These are phyloP conservation scores for Manduca sexta DNA, from an alignment of 1,140 invertebrate species.

Conservation along the genomic window DNA sequence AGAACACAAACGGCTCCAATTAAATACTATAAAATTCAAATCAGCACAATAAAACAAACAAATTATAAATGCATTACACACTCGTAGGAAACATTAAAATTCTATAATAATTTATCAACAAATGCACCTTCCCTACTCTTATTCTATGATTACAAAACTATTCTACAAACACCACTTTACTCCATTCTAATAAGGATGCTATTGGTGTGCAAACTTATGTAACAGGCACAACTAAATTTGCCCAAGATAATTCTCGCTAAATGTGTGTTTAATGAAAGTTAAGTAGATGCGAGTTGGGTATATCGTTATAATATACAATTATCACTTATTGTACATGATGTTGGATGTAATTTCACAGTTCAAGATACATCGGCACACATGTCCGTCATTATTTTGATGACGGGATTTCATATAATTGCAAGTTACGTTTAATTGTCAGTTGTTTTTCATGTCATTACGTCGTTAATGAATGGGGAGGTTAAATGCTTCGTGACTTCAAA, in stretches of 20 bases:
- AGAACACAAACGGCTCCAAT: constrained; percentile 52
- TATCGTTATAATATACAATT: constrained; percentile 48
- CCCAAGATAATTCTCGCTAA: constrained; percentile 61
- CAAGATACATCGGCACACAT: constrained; percentile 28
- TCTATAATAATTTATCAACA: constrained; percentile 68
- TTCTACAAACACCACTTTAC: neutral
- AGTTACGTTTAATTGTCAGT: constrained; percentile 14
- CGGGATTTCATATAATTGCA: constrained; percentile 39
- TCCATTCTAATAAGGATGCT: constrained; percentile 16
- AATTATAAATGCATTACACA: constrained; percentile 68
- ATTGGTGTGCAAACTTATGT: constrained; percentile 3
- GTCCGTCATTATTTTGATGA: constrained; percentile 39
- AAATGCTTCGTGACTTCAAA: neutral
- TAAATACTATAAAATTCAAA: constrained; percentile 69
- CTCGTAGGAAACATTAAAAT: constrained; percentile 61
- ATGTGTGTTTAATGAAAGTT: constrained; percentile 64
- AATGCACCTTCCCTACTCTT: constrained; percentile 46
- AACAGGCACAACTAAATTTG: constrained; percentile 14
- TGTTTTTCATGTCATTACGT: neutral
- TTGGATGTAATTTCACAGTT: constrained; percentile 41
- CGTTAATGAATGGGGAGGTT: neutral
- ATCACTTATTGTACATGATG: constrained; percentile 44
- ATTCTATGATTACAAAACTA: constrained; percentile 9
- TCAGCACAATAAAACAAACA: constrained; percentile 66
- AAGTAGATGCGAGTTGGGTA: constrained; percentile 59